phyloP scores from a whole-genome alignment of 2,113 vertebrate species.

The Amia ocellicauda region DNA sequence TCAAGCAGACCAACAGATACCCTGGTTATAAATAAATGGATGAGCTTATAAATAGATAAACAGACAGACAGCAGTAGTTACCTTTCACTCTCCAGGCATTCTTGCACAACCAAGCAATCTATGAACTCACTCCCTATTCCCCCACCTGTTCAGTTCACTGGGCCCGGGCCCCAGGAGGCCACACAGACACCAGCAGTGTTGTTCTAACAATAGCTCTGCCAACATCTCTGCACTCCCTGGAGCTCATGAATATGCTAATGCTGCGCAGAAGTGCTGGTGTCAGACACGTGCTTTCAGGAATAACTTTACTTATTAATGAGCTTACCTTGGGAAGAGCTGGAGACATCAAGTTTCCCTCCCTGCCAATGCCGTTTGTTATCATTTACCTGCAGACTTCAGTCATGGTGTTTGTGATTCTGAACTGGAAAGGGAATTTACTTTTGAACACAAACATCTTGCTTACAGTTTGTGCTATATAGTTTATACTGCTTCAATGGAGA shows the following conservation, averaged over 20 bases:
- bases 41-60: constrained; percentile 15
- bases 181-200: constrained; percentile 31
- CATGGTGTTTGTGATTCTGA: too few relatives aligned
- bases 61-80: constrained; percentile 20
- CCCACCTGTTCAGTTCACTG: constrained; percentile 43
- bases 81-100: constrained; percentile 15
- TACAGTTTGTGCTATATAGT: neutral
- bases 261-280: constrained; percentile 50
- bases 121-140: neutral
- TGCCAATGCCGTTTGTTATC: neutral
- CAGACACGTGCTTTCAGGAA: constrained; percentile 24
- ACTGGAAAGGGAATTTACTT: too few relatives aligned
- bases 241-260: constrained; percentile 65
- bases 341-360: neutral
- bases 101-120: constrained; percentile 7
- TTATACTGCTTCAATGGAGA: too few relatives aligned
- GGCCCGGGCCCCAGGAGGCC: constrained; percentile 40
- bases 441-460: neutral
- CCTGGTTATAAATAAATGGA: constrained; percentile 20
- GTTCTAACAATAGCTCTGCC: constrained; percentile 57
- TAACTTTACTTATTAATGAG: constrained; percentile 19
- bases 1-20: neutral
- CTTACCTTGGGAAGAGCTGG: constrained; percentile 5
- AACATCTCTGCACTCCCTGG: constrained; percentile 53
- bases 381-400: neutral